Evolutionary conservation across 2,888 invertebrate genomes (phyloP).

Genomic region (Prionchulus punctatus): DNA sequence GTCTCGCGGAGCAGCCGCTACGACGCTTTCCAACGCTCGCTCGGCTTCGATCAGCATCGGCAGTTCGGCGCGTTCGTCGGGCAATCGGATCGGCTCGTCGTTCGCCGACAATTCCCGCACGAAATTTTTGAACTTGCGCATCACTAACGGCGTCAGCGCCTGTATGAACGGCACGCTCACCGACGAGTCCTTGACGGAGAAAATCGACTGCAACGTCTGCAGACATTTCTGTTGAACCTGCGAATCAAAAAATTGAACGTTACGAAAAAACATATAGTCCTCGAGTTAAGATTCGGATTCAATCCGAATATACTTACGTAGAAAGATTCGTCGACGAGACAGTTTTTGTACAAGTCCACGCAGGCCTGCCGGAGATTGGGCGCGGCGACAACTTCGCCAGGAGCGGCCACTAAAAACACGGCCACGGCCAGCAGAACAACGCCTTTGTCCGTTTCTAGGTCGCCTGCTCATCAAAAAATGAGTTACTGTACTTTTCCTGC

Average conservation of each 20-base stretch:
- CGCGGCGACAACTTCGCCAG: constrained; percentile 53
- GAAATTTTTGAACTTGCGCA: constrained; percentile 27
- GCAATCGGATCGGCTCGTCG: not conserved
- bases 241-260: not conserved
- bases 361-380: constrained; percentile 74
- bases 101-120: not conserved
- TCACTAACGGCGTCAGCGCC: constrained; percentile 57
- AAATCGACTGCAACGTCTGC: constrained; percentile 58
- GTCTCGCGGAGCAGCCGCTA: constrained; percentile 54
- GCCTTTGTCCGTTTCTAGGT: constrained; percentile 49
- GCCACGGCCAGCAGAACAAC: constrained; percentile 73
- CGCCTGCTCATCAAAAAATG: not conserved
- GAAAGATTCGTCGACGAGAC: constrained; percentile 35
- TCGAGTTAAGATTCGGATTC: not conserved
- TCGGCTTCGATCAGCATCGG: constrained; percentile 55
- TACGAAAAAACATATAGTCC: not conserved
- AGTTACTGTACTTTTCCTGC: not conserved
- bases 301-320: not conserved
- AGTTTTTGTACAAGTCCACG: constrained; percentile 74
- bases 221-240: constrained; percentile 59
- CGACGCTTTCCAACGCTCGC: constrained; percentile 54
- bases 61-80: constrained; percentile 41
- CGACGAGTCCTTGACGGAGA: constrained; percentile 51
- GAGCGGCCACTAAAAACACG: constrained; percentile 67
- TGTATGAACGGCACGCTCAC: constrained; percentile 64